A percentile compares a stretch with the other conserved stretches of the same genome.
Conservation (phyloP, 2,888 invertebrate genomes). For the Dendrolimus pini region DNA sequence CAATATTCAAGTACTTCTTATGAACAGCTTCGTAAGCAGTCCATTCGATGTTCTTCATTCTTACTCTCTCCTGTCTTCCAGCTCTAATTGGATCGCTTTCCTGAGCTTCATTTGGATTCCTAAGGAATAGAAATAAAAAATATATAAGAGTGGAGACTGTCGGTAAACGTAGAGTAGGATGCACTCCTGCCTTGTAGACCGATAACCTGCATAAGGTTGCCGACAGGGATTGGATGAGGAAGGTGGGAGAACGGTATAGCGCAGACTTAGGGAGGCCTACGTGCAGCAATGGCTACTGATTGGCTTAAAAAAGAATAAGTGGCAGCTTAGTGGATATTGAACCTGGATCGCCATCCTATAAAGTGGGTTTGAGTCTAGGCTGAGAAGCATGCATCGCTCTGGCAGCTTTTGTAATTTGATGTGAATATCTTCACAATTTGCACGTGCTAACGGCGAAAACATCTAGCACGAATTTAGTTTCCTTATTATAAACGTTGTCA, state of each 20-base stretch:
- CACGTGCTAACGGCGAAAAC: too few relatives aligned
- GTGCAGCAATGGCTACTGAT: neutral
- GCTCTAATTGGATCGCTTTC: conserved; percentile 80
- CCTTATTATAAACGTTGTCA: too few relatives aligned
- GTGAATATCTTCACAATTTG: too few relatives aligned
- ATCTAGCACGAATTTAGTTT: too few relatives aligned
- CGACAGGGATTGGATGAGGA: neutral
- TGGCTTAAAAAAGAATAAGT: neutral
- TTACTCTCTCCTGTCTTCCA: conserved; percentile 85
- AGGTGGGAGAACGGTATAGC: neutral
- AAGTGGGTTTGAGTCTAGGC: too few relatives aligned
- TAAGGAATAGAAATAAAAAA: conserved; percentile 36
- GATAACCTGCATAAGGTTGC: neutral
- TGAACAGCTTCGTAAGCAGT: conserved; percentile 94
- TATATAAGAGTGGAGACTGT: neutral
- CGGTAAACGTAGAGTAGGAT: neutral
- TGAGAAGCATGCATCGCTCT: too few relatives aligned
- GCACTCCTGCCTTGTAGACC: neutral
- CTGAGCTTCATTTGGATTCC: conserved; percentile 93
- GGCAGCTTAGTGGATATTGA: too few relatives aligned
- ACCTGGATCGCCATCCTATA: too few relatives aligned
- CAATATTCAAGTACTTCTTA: conserved; percentile 94
- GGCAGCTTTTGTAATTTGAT: too few relatives aligned
- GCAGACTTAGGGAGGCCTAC: neutral
- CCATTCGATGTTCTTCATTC: conserved; percentile 94